Percentiles rank a stretch among this genome's conserved stretches.
Conservation (phyloP, 2,888 invertebrate genomes). For the Panzeria rudis region DNA sequence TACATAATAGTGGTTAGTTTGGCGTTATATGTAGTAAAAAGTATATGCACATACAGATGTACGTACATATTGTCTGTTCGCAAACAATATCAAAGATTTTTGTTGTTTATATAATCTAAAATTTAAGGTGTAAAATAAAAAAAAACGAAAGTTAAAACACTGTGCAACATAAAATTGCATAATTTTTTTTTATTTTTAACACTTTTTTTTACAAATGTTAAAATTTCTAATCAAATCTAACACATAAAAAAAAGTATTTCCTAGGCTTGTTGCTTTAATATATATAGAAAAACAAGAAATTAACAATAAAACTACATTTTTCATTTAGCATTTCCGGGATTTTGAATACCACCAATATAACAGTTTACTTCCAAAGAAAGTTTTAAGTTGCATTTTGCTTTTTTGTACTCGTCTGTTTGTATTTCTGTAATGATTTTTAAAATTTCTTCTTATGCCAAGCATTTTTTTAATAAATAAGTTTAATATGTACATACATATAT, state of each 20-base stretch:
- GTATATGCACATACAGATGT: background rate
- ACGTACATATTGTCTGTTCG: background rate
- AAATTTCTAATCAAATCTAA: slow-evolving; percentile 51
- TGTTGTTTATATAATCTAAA: slow-evolving; percentile 50
- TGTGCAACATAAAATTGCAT: slow-evolving; percentile 39
- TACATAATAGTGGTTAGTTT: slow-evolving; percentile 26
- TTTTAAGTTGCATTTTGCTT: slow-evolving; percentile 30
- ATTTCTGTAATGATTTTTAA: slow-evolving; percentile 24
- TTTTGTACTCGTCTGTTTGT: background rate
- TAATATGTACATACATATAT: background rate
- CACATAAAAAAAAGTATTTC: slow-evolving; percentile 30
- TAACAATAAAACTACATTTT: slow-evolving; percentile 30
- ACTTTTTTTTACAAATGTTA: slow-evolving; percentile 33
- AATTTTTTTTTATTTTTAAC: background rate
- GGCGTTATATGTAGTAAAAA: background rate
- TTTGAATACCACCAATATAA: slow-evolving; percentile 23
- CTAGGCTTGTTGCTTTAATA: slow-evolving; percentile 20
- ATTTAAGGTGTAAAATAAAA: slow-evolving; percentile 43
- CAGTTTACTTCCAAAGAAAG: slow-evolving; percentile 40
- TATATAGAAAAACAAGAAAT: slow-evolving; percentile 19
- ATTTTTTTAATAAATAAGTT: slow-evolving; percentile 25
- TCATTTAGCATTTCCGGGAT: slow-evolving; percentile 43
- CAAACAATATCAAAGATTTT: slow-evolving; percentile 9
- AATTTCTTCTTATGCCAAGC: slow-evolving; percentile 7
- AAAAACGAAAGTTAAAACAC: slow-evolving; percentile 42